Conservation (phyloP, 1,140 invertebrate species). For the Zaprionus nigranus region DNA sequence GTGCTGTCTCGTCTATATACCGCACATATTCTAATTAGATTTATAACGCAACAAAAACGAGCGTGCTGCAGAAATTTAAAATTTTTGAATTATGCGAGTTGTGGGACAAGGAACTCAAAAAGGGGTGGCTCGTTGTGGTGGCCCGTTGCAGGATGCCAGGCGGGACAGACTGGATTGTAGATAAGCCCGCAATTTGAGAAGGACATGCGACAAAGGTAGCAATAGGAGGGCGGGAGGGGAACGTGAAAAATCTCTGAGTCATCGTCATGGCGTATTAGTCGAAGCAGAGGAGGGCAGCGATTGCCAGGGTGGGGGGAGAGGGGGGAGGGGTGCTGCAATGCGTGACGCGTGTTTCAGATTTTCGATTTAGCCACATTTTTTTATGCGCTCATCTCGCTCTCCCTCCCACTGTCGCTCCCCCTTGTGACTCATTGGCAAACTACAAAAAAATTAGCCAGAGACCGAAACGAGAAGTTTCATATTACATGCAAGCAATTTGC, state of each 20-base stretch:
- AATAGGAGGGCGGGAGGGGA: neutral
- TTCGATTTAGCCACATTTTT: conserved; percentile 72
- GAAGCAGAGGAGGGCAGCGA: neutral
- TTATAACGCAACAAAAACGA: conserved; percentile 74
- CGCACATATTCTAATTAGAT: conserved; percentile 79
- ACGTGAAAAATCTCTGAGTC: conserved; percentile 61
- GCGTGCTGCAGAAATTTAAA: conserved; percentile 55
- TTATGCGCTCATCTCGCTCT: conserved; percentile 13
- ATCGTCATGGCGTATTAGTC: conserved; percentile 70
- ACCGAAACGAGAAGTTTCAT: conserved; percentile 62
- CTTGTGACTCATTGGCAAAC: conserved; percentile 47
- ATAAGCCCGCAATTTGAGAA: conserved; percentile 20
- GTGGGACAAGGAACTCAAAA: conserved; percentile 17
- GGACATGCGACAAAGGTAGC: conserved; percentile 16
- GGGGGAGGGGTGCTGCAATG: conserved; percentile 26
- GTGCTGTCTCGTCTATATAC: conserved; percentile 29
- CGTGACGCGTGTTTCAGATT: conserved; percentile 78
- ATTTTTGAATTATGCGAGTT: conserved; percentile 70
- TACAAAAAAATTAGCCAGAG: conserved; percentile 72
- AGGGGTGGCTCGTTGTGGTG: conserved; percentile 40
- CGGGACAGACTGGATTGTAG: neutral
- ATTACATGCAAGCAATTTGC: conserved; percentile 79
- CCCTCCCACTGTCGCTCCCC: neutral
- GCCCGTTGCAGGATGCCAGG: conserved; percentile 14
- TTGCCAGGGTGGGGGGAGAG: no score